Conservation (phyloP, 2,113 vertebrate species). For the Callopanchax toddi region DNA sequence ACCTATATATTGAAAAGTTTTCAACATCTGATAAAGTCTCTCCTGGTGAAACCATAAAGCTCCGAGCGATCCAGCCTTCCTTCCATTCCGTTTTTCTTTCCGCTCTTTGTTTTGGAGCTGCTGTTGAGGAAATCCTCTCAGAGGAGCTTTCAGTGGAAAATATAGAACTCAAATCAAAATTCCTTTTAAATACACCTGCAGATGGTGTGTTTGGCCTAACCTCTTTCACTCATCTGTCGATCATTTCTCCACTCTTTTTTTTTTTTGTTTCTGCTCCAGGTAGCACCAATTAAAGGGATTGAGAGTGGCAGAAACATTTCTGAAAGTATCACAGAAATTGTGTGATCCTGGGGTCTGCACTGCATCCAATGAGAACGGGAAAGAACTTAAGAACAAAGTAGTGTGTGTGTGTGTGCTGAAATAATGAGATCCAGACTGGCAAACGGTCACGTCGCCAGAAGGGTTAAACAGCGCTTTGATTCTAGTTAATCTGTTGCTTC, state of each 20-base stretch:
- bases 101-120: slow-evolving; percentile 15
- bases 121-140: slow-evolving; percentile 21
- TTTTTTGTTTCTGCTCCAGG: slow-evolving; percentile 12
- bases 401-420: slow-evolving; percentile 8
- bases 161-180: slow-evolving; percentile 6
- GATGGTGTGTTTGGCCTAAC: slow-evolving; percentile 11
- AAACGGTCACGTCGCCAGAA: slow-evolving; percentile 23
- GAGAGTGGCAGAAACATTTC: slow-evolving; percentile 9
- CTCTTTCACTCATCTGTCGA: slow-evolving; percentile 6
- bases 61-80: slow-evolving; percentile 26
- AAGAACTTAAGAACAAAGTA: not conserved
- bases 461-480: slow-evolving; percentile 52
- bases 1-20: too few relatives aligned
- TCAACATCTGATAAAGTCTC: slow-evolving; percentile 21
- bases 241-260: not conserved
- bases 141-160: slow-evolving; percentile 11
- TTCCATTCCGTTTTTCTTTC: slow-evolving; percentile 23
- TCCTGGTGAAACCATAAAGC: slow-evolving; percentile 25
- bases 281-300: slow-evolving; percentile 27
- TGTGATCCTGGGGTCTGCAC: not conserved
- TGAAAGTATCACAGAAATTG: slow-evolving; percentile 11
- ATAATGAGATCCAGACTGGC: slow-evolving; percentile 37
- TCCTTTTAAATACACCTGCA: slow-evolving; percentile 13
- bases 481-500: slow-evolving; percentile 37
- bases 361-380: not conserved